Evolutionary conservation across 2,113 vertebrate genomes (phyloP).

Genomic region (Azemiops feae): DNA sequence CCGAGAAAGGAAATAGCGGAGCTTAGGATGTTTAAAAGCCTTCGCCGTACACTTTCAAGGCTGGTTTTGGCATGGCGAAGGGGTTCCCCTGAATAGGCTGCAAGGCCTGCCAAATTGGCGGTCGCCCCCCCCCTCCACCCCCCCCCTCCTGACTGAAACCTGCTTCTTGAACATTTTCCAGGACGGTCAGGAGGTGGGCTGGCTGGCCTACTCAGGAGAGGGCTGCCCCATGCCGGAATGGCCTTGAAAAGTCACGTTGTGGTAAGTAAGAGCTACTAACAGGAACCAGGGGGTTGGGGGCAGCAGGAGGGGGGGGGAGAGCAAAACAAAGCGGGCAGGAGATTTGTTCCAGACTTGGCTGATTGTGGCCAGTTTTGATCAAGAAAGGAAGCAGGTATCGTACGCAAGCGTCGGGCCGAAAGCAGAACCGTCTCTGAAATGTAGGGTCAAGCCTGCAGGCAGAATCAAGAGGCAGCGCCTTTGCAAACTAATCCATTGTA

Average conservation of each 20-base stretch:
- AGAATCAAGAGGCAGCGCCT: background rate
- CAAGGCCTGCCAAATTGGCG: background rate
- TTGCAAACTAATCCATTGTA: no score
- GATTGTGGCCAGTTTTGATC: background rate
- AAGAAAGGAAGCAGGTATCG: background rate
- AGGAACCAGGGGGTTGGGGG: background rate
- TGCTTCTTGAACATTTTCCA: slow-evolving; percentile 7
- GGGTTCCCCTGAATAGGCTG: background rate
- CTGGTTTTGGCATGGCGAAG: background rate
- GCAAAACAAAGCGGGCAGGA: background rate
- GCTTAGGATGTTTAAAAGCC: background rate
- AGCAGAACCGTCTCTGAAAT: background rate
- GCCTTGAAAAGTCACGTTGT: background rate
- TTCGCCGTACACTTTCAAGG: background rate
- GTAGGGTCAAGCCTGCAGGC: no score
- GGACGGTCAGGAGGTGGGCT: background rate
- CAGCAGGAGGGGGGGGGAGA: accelerated
- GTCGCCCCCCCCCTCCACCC: background rate
- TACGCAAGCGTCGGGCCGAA: background rate
- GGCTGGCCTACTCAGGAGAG: background rate
- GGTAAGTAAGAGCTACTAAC: background rate
- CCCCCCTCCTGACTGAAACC: background rate
- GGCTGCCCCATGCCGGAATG: background rate
- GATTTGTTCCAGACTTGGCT: background rate
- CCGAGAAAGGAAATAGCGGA: background rate